phyloP scores from a whole-genome alignment of 2,888 invertebrate species.

The Mystacides longicornis region DNA sequence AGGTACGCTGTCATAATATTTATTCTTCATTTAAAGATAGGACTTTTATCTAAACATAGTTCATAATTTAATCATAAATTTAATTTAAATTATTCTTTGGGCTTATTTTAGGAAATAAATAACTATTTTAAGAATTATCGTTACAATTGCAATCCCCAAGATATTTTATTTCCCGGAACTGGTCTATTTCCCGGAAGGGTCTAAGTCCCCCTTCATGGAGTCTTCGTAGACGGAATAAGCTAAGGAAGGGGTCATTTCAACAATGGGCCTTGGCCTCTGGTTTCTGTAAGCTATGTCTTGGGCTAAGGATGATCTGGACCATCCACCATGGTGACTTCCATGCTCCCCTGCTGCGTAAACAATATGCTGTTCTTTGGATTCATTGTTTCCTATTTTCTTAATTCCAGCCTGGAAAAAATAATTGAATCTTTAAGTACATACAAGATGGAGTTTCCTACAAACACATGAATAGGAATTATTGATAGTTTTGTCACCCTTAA shows the following conservation, averaged over 20 bases:
- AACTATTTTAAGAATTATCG: background rate
- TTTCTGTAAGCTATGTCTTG: constrained; percentile 34
- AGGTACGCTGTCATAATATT: no score
- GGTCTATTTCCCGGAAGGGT: constrained; percentile 13
- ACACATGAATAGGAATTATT: no score
- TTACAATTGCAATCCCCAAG: background rate
- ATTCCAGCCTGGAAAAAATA: constrained; percentile 47
- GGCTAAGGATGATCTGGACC: constrained; percentile 35
- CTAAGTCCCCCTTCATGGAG: constrained; percentile 12
- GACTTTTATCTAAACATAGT: no score
- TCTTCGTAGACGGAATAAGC: constrained; percentile 20
- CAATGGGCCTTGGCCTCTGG: constrained; percentile 9
- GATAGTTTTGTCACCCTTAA: no score
- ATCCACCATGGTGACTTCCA: constrained; percentile 34
- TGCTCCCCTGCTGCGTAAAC: constrained; percentile 46
- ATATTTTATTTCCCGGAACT: constrained; percentile 10
- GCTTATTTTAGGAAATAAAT: no score
- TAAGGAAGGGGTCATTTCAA: constrained; percentile 15
- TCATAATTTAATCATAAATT: no score
- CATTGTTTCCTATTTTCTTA: constrained; percentile 48
- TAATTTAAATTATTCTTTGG: no score
- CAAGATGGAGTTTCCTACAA: no score
- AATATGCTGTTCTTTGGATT: constrained; percentile 42
- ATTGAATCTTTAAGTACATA: no score
- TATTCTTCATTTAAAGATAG: no score